Evolutionary conservation across 2,888 invertebrate genomes (phyloP), one percentile per base, ranked within the genome.

Genomic region (Cyclophora albipunctata): DNA sequence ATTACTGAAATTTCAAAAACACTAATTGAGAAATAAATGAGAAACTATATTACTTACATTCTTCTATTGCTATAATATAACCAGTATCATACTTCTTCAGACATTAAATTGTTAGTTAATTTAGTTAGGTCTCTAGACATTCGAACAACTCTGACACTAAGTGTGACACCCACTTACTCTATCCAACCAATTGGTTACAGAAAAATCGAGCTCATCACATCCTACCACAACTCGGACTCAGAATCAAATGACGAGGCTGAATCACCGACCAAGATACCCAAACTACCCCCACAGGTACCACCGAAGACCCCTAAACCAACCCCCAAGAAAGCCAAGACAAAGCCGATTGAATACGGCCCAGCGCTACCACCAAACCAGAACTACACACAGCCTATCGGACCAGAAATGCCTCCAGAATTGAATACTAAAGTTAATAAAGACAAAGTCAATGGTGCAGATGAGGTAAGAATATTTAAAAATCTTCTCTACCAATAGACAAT

Each of bases 161-260:
- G n/a, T n/a, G 20, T 20, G 20, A 20, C 20, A 20, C 2, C 20
- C 20, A 20, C 20, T 20, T 20, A 20, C 20, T 20, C 2, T 20
- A 20, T 20, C 20, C 20, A 20, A 20, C 2, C 20, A 1, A 20
- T 20, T 20, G 20, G 20, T 71, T 75, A 33, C 80, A 91, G 91
- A 51, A 90, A 87, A 83, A 91, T 91, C 59, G 90, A 91, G 73
- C 67, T 91, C 42, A 91, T 91, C 50, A 90, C 90, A 33, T 90
- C 90, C 34, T 91, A 85, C 60, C 80, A 84, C 66, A 81, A 90
- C 59, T 89, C 90, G 0, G 90, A 90, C 49, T 90, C 90, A 0
- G 90, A 90, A 47, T 90, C 90, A 0, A 90, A 90, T 48, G 86
- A 89, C 43, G 90, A 90, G 58, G 50, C 71, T 0, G 81, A 81